Evolutionary conservation across 2,113 vertebrate species (phyloP), one percentile per base, ranked within the genome.

Genomic region (Syngnathus scovelli): DNA sequence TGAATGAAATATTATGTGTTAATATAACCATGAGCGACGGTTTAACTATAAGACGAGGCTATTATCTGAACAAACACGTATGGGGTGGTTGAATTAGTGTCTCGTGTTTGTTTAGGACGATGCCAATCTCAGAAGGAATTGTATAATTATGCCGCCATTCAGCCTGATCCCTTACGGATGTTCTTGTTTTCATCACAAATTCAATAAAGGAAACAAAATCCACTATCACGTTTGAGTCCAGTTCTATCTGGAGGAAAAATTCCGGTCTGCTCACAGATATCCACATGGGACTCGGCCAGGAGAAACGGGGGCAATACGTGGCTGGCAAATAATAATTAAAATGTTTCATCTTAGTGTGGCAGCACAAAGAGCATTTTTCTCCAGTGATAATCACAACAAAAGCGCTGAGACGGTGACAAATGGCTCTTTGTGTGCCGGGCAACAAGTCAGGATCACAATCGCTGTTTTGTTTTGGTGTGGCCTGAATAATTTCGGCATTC

Each of bases 271-370:
- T 62, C 65, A 62, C 18, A 67, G 58, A 79, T 61, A 62, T 75
- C 68, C 55, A 60, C 49, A 18, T 54, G 61, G 67, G 58, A 61
- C 67, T 81, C 62, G 63, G 46, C 70, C 43, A 64, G 71, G 74
- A 60, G 75, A 71, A 37, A 18, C 13, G 4, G 10, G 61, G 5
- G 27, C 55, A 52, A 44, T 27, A 7, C 44, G 54, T 39, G 52
- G 72, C 77, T 74, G 73, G 81, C n/a, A n/a, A 84, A 83, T 70
- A 70, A 75, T 86, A 79, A 83, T 85, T 88, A 76, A 86, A 79
- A 82, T 56, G 54, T 62, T 83, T 74, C 82, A 76, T 82, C 75
- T 77, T 56, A 43, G 41, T 67, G 65, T 72, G 70, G 23, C 19
- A 69, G 67, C 65, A 6, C 56, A 69, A 62, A 75, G 67, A 70